Conservation (phyloP, 2,888 invertebrate species). For the Drosophila subsilvestris region DNA sequence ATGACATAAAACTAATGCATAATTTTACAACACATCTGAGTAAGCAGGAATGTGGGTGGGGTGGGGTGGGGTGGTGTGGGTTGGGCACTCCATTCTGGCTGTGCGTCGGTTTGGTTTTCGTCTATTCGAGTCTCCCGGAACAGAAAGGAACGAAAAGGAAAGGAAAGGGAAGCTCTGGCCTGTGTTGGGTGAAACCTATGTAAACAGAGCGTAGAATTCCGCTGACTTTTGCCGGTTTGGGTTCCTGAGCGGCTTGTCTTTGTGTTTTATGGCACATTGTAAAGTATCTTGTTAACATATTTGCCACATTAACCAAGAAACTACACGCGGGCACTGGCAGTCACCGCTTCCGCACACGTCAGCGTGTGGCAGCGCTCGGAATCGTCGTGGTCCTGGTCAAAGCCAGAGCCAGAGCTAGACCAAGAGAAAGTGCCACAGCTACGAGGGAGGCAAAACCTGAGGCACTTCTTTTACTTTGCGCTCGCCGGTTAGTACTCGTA, state of each 20-base stretch:
- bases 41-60: slow-evolving; percentile 53
- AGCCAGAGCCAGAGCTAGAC: background rate
- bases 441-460: background rate
- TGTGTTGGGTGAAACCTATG: slow-evolving; percentile 59
- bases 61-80: background rate
- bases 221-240: slow-evolving; percentile 69
- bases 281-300: slow-evolving; percentile 78
- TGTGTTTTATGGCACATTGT: slow-evolving; percentile 70
- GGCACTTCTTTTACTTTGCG: background rate
- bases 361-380: background rate
- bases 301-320: slow-evolving; percentile 72
- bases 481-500: background rate
- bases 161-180: background rate
- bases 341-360: background rate
- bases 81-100: background rate
- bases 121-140: slow-evolving; percentile 45
- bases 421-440: too few species aligned
- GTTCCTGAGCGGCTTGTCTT: slow-evolving; percentile 45
- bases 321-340: slow-evolving; percentile 48
- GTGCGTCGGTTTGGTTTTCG: slow-evolving; percentile 55
- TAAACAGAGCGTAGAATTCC: slow-evolving; percentile 69
- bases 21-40: slow-evolving; percentile 79
- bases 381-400: background rate
- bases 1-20: slow-evolving; percentile 80
- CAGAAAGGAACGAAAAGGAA: slow-evolving; percentile 1